Evolutionary conservation across 2,113 vertebrate species (phyloP).

Genomic region (Physeter macrocephalus): DNA sequence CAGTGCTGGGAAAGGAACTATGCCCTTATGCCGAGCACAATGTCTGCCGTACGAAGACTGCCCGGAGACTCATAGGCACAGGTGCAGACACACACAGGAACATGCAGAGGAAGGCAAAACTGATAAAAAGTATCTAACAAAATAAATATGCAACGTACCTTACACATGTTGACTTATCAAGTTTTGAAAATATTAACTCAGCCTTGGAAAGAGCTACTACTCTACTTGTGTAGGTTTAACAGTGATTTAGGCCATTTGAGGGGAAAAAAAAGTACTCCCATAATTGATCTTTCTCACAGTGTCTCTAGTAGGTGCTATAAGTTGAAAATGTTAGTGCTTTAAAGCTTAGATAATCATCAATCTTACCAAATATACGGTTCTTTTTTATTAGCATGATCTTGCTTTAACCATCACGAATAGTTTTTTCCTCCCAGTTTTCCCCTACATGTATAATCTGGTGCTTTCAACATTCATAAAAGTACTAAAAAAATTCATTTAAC

Average conservation of each 20-base stretch:
- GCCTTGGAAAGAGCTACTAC: neutral
- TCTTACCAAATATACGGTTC: neutral
- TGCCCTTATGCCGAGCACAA: neutral
- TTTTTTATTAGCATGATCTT: neutral
- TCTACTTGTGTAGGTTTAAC: neutral
- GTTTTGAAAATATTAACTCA: neutral
- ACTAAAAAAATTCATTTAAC: neutral
- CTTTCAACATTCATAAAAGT: neutral
- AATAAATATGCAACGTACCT: neutral
- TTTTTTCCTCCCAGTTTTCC: neutral
- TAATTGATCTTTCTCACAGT: neutral
- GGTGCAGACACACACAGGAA: neutral
- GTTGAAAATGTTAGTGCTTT: neutral
- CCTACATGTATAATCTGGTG: neutral
- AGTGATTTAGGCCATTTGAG: neutral
- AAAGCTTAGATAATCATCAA: neutral
- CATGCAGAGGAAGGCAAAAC: neutral
- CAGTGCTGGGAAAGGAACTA: neutral
- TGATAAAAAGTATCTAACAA: neutral
- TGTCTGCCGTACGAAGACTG: neutral
- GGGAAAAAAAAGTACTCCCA: neutral
- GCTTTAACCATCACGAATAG: neutral
- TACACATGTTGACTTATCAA: neutral
- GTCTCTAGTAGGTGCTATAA: neutral
- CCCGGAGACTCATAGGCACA: fast-evolving